A percentile compares a stretch with the other conserved stretches of the same genome.
phyloP scores from a whole-genome alignment of 1,140 invertebrate species.

The Diabrotica virgifera region DNA sequence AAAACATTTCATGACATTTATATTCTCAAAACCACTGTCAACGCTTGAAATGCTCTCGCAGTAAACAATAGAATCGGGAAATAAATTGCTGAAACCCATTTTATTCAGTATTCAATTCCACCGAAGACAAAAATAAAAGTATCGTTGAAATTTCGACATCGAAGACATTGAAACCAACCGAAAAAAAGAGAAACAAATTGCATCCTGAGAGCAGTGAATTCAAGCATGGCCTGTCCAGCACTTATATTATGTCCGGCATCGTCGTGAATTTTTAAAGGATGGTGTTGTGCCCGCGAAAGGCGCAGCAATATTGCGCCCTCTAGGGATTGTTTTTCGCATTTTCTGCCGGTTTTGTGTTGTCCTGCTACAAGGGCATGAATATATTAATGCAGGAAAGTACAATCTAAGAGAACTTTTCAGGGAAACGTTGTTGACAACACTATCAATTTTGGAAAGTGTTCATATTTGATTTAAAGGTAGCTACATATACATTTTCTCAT shows the following conservation, averaged over 20 bases:
- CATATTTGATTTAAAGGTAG: too few species aligned
- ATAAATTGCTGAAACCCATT: neutral
- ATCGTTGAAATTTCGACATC: slow-evolving; percentile 7
- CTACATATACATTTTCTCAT: too few species aligned
- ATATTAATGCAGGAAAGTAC: neutral
- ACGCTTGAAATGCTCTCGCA: too few species aligned
- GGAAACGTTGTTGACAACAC: too few species aligned
- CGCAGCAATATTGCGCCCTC: slow-evolving; percentile 12
- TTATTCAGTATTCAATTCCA: slow-evolving; percentile 10
- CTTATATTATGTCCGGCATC: slow-evolving; percentile 15
- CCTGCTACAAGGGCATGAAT: neutral
- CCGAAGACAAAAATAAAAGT: neutral
- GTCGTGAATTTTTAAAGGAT: slow-evolving; percentile 16
- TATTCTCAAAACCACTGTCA: too few species aligned
- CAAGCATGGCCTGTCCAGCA: slow-evolving; percentile 8
- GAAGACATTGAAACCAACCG: slow-evolving; percentile 8
- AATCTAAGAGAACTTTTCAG: neutral
- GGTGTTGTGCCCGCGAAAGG: slow-evolving; percentile 7
- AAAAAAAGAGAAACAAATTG: slow-evolving; percentile 11
- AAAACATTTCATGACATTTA: too few species aligned
- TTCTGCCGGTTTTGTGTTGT: neutral
- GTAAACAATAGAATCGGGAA: too few species aligned
- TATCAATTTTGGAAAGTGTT: too few species aligned
- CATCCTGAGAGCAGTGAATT: slow-evolving; percentile 7
- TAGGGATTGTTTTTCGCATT: slow-evolving; percentile 8